These are phyloP conservation scores for Trematomus bernacchii DNA, from an alignment of 2,797 vertebrate genomes.

Conservation along the genomic window DNA sequence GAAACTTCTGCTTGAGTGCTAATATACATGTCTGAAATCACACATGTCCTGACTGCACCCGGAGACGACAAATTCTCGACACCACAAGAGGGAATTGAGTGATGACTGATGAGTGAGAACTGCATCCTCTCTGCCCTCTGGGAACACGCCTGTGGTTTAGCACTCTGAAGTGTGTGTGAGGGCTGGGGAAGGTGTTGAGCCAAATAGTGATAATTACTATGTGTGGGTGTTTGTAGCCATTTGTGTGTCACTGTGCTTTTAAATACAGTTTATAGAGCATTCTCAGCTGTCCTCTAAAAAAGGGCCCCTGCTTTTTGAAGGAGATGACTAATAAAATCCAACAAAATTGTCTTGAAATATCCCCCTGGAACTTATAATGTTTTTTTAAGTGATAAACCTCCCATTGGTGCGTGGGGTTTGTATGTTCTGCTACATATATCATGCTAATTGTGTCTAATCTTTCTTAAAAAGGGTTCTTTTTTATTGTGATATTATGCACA, in stretches of 20 bases:
- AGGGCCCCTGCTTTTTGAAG: slow-evolving; percentile 3
- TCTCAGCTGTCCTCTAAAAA: slow-evolving; percentile 59
- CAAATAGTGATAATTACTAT: slow-evolving; percentile 73
- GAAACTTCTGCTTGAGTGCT: slow-evolving; percentile 3
- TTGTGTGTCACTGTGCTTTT: slow-evolving; percentile 60
- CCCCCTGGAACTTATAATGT: background rate
- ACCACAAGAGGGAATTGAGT: slow-evolving; percentile 38
- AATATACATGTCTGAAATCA: slow-evolving; percentile 48
- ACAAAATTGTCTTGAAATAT: slow-evolving; percentile 6
- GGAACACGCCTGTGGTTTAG: slow-evolving; percentile 50
- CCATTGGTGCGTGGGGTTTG: background rate
- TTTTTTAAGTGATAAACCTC: slow-evolving; percentile 3
- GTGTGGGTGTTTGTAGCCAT: slow-evolving; percentile 53
- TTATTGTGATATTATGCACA: background rate
- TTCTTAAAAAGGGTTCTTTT: background rate
- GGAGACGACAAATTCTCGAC: slow-evolving; percentile 40
- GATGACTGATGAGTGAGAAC: slow-evolving; percentile 64
- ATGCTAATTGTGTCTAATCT: background rate
- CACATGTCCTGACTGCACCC: slow-evolving; percentile 46
- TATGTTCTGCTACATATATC: background rate
- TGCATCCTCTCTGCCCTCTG: slow-evolving; percentile 44
- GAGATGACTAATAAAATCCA: slow-evolving; percentile 7
- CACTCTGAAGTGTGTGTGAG: slow-evolving; percentile 60
- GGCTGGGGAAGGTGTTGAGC: slow-evolving; percentile 56
- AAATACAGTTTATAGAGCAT: slow-evolving; percentile 64